Base-by-base conservation (phyloP, 1,140 invertebrate genomes). In the Hermatobates lingyangjiaoensis region DNA sequence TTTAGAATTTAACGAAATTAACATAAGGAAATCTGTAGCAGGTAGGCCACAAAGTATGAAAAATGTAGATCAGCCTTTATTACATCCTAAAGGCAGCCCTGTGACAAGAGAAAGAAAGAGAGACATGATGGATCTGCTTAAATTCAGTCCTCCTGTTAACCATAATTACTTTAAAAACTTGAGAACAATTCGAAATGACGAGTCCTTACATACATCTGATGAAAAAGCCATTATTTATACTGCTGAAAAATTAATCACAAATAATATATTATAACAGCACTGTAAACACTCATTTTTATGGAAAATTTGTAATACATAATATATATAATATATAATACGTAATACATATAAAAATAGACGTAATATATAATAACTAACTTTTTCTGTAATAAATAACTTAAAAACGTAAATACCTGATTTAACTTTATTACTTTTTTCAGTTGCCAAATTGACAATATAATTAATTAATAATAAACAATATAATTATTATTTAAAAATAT, bases 21-120 rank as follows among this genome's bases (percentile, higher is more conserved):
- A 56, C 51, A 46, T 51, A 54, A 56, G 49, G 28, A 54, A 54
- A 51, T 54, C 55, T 56, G 45, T 54, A 56, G 24, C 14, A 45
- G 49, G 45, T 51, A 53, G 47, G 21, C 40, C 14, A 12, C 5
- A 51, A 47, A n/a, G n/a, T n/a, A n/a, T 56, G 27, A 54, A 54
- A 52, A 51, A 51, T 54, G 39, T 56, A 50, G 28, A 54, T 42
- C 47, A 50, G 45, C 48, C 49, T 54, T 51, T 51, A 46, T 48
- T 50, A n/a, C 51, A 50, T 50, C 38, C 45, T 52, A 49, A 45
- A 52, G 54, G 50, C 49, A 55, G 50, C 51, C 45, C 54, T 49
- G 54, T 55, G 54, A 52, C 50, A 52, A 55, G 46, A 23, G 40
- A 52, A 55, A 52, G 52, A 50, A 3, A 28, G 27, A 52, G 21